phyloP scores from a whole-genome alignment of 2,888 invertebrate genomes.

The Papilio elwesi region DNA sequence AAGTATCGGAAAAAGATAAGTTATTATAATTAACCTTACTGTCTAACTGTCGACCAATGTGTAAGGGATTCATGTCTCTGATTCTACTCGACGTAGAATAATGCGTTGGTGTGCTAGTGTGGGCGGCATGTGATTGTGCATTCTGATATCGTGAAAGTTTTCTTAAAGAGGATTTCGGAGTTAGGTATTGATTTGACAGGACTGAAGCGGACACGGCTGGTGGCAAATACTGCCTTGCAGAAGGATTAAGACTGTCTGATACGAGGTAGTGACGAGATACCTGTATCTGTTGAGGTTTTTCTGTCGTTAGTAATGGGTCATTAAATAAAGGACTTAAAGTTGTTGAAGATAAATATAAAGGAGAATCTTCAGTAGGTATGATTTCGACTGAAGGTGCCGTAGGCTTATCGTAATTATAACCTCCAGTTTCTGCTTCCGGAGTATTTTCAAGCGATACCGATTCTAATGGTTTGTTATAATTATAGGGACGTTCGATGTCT shows the following conservation, averaged over 20 bases:
- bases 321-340: conserved; percentile 55
- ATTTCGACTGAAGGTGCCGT: conserved; percentile 56
- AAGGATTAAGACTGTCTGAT: conserved; percentile 68
- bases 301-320: conserved; percentile 54
- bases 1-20: conserved; percentile 69
- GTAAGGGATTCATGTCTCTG: conserved; percentile 51
- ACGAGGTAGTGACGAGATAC: conserved; percentile 60
- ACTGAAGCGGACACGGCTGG: conserved; percentile 53
- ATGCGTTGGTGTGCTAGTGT: conserved; percentile 54
- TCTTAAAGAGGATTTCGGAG: conserved; percentile 50
- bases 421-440: conserved; percentile 38
- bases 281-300: conserved; percentile 57
- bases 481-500: conserved; percentile 56
- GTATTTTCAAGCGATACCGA: conserved; percentile 39
- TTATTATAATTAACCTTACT: conserved; percentile 62
- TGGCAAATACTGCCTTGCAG: conserved; percentile 64
- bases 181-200: conserved; percentile 63
- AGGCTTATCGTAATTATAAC: conserved; percentile 56
- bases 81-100: conserved; percentile 47
- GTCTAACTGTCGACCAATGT: conserved; percentile 54
- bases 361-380: conserved; percentile 49
- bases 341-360: conserved; percentile 54
- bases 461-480: conserved; percentile 51
- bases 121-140: conserved; percentile 53
- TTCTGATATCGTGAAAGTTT: conserved; percentile 56